Base-by-base conservation (phyloP, 1,140 invertebrate genomes). In the Drosophila sp. region DNA sequence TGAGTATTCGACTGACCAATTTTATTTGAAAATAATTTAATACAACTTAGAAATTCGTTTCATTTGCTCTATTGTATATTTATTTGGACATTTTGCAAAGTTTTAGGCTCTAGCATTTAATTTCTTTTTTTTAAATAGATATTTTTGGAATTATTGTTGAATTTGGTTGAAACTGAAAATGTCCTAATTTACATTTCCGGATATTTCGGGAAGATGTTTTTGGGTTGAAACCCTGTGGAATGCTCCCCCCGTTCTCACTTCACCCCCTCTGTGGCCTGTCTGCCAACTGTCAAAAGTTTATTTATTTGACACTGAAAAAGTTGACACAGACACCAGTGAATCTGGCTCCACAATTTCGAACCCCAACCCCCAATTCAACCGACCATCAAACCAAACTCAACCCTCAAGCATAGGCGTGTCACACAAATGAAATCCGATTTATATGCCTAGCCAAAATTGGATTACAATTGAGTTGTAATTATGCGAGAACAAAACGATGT, bases 381-480 rank as follows among this genome's bases (percentile, higher is more conserved):
- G 6, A n/a, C 5, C 33, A 35, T 30, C 33, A 29, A 29, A 64
- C 32, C 56, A 27, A 17, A 4, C 25, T 29, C 35, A 7, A 17
- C 5, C 25, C 17, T 40, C 4, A 2, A 33, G 3, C 27, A 27
- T 29, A 23, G 63, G 76, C 76, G 44, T 78, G 76, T 75, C 72
- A 78, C 76, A 72, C 76, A 72, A 73, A 67, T 57, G 61, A 81
- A 87, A 87, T 83, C 84, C 66, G 79, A 87, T 87, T 87, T 87
- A 87, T 83, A 79, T 87, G 70, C 79, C 76, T 72, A 70, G 66
- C 73, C 77, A 78, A 86, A 87, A 87, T 87, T 87, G 84, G 84
- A 87, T 87, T 87, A 87, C 84, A 87, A 87, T 87, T 87, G 84
- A 89, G 84, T 89, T 87, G 84, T 87, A 87, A 87, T 87, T 87